Evolutionary conservation across 2,797 vertebrate genomes (phyloP).

Genomic region (Loriculus beryllinus): DNA sequence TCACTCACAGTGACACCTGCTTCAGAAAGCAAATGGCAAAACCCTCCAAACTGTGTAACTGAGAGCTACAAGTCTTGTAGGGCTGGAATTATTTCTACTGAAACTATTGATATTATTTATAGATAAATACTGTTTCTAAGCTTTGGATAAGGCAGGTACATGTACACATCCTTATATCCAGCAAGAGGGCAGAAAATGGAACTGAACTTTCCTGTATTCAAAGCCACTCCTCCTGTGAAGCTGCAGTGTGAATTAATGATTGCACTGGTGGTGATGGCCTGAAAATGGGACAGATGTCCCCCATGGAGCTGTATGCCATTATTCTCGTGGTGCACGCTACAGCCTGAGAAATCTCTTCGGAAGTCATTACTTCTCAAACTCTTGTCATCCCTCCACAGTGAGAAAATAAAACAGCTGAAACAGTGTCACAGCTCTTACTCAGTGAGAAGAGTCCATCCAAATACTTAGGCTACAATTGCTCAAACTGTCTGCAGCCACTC

Average conservation of each 20-base stretch:
- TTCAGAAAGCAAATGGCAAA: neutral
- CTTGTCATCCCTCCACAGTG: neutral
- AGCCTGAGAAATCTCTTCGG: neutral
- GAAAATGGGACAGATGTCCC: neutral
- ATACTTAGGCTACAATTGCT: neutral
- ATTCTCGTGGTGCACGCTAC: neutral
- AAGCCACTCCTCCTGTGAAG: neutral
- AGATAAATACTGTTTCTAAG: neutral
- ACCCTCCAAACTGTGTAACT: neutral
- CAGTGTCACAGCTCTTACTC: neutral
- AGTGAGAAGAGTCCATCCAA: neutral
- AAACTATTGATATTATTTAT: neutral
- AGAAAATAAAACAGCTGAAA: neutral
- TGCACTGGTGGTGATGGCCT: neutral
- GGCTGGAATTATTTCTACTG: neutral
- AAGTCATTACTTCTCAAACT: neutral
- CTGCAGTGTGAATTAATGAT: neutral
- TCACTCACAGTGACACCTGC: neutral
- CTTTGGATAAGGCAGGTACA: neutral
- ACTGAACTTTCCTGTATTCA: neutral
- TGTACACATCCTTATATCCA: neutral
- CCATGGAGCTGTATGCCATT: neutral
- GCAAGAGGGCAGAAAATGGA: neutral
- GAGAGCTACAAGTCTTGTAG: neutral
- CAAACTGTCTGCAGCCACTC: neutral